Conservation (phyloP, 1,140 invertebrate genomes). For the Spodoptera frugiperda region DNA sequence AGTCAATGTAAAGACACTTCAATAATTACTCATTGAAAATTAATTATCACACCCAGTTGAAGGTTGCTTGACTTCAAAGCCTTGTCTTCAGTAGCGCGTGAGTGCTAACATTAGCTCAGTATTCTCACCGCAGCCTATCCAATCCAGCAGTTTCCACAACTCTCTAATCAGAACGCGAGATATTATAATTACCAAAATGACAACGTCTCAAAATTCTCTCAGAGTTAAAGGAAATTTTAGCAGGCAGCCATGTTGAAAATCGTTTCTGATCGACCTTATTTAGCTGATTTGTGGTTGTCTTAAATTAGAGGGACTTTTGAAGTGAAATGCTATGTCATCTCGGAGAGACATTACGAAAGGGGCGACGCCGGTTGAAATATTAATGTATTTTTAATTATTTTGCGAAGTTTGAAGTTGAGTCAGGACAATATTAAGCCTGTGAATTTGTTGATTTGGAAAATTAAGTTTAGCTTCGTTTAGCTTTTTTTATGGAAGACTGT, state of each 20-base stretch:
- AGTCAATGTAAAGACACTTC: background rate
- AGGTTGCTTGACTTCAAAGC: constrained; percentile 3
- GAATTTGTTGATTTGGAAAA: too few relatives aligned
- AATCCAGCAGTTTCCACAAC: background rate
- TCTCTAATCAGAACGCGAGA: background rate
- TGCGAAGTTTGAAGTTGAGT: too few relatives aligned
- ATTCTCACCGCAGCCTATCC: background rate
- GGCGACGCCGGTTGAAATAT: background rate
- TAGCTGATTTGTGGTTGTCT: constrained; percentile 46
- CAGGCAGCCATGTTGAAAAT: constrained; percentile 47
- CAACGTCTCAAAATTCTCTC: background rate
- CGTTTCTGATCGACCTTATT: constrained; percentile 43
- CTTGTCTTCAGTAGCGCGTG: background rate
- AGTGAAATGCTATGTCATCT: background rate
- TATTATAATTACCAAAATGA: constrained; percentile 5
- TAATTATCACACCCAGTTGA: background rate
- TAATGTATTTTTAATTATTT: background rate
- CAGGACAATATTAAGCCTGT: too few relatives aligned
- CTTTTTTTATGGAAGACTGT: too few relatives aligned
- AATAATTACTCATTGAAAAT: constrained; percentile 8
- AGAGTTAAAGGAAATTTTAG: background rate
- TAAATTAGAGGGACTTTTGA: constrained; percentile 12
- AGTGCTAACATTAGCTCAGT: background rate
- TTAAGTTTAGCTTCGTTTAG: too few relatives aligned
- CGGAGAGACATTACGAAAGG: background rate